phyloP scores from a whole-genome alignment of 2,113 vertebrate species.

The Leptocoma aspasia region DNA sequence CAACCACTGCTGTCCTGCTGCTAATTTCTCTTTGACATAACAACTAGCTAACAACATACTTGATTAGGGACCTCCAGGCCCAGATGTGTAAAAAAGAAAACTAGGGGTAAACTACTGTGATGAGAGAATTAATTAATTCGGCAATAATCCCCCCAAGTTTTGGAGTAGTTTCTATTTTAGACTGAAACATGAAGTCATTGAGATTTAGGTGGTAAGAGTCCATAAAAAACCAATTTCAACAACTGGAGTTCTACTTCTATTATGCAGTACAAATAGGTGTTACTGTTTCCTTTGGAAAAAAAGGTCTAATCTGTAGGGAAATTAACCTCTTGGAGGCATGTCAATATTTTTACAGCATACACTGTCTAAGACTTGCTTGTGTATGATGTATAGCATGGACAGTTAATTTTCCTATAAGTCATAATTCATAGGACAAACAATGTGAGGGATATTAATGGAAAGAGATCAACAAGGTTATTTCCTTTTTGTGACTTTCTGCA shows the following conservation, averaged over 20 bases:
- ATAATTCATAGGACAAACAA: conserved; percentile 55
- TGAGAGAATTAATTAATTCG: neutral
- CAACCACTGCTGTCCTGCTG: neutral
- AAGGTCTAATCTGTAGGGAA: neutral
- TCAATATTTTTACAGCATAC: conserved; percentile 46
- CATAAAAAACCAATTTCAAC: neutral
- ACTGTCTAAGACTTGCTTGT: conserved; percentile 2
- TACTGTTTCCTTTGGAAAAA: conserved; percentile 49
- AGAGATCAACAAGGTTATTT: conserved; percentile 43
- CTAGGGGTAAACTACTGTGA: neutral
- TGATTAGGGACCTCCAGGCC: neutral
- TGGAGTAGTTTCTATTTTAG: neutral
- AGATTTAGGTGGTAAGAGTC: neutral
- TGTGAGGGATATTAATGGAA: conserved; percentile 45
- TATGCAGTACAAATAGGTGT: conserved; percentile 14
- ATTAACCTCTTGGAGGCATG: conserved; percentile 27
- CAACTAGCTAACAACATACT: neutral
- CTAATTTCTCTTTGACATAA: neutral
- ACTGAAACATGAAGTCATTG: neutral
- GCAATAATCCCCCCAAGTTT: neutral
- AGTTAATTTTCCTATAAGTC: conserved; percentile 53
- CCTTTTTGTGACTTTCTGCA: conserved; percentile 46
- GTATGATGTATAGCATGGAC: conserved; percentile 6
- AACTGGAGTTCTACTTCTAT: neutral
- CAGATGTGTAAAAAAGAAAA: neutral